Percentiles rank a stretch among this genome's conserved stretches.
Conservation (phyloP, 2,797 vertebrate genomes). For the Notoglanidium macrostoma region DNA sequence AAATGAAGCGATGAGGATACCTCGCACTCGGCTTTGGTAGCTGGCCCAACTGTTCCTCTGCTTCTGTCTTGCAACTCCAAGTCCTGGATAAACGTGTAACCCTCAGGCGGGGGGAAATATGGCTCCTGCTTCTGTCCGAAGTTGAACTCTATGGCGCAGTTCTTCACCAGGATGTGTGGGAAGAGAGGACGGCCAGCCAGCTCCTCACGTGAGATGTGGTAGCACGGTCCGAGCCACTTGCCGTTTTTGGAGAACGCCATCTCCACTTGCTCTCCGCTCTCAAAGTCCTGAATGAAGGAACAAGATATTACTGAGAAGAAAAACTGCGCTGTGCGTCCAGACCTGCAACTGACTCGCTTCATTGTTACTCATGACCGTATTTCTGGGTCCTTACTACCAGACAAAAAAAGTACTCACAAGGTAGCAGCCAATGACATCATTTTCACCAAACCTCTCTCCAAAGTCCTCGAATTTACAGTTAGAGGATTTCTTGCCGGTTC, state of each 20-base stretch:
- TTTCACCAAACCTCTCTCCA: slow-evolving; percentile 88
- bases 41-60: slow-evolving; percentile 83
- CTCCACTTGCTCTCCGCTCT: slow-evolving; percentile 82
- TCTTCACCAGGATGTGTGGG: slow-evolving; percentile 87
- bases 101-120: slow-evolving; percentile 81
- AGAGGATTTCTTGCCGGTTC: slow-evolving; percentile 89
- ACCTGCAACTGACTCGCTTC: neutral
- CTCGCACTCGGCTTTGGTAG: slow-evolving; percentile 87
- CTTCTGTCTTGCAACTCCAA: slow-evolving; percentile 79
- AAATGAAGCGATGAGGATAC: slow-evolving; percentile 52
- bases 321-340: neutral
- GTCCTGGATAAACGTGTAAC: slow-evolving; percentile 83
- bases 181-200: slow-evolving; percentile 79
- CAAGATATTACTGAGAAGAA: neutral
- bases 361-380: neutral
- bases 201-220: slow-evolving; percentile 78
- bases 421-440: slow-evolving; percentile 90
- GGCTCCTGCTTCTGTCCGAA: slow-evolving; percentile 87
- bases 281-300: slow-evolving; percentile 78
- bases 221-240: slow-evolving; percentile 83
- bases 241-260: slow-evolving; percentile 87
- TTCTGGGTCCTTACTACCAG: neutral
- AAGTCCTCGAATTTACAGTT: slow-evolving; percentile 89
- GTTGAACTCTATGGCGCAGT: slow-evolving; percentile 89
- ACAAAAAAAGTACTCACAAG: slow-evolving; percentile 73